These are phyloP conservation scores for Patella depressa DNA, from an alignment of 2,888 invertebrate species.

Conservation along the genomic window DNA sequence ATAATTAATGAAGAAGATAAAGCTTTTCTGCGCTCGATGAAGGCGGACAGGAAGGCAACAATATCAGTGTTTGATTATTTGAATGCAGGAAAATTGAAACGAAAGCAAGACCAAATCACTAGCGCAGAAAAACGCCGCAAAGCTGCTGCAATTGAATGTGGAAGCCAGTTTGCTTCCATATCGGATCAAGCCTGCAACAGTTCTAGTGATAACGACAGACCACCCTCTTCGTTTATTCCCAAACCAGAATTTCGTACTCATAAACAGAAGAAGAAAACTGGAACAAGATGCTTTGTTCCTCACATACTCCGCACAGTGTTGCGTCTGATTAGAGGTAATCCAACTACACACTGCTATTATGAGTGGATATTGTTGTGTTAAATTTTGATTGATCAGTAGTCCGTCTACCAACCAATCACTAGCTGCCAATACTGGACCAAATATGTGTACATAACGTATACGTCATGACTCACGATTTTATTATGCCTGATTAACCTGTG, in stretches of 20 bases:
- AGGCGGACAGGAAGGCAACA: background rate
- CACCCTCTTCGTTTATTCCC: background rate
- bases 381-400: too few species aligned
- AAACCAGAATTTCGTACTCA: background rate
- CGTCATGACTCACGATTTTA: too few species aligned
- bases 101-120: background rate
- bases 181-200: background rate
- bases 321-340: too few species aligned
- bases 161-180: background rate
- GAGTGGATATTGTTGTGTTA: too few species aligned
- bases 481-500: too few species aligned
- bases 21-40: background rate
- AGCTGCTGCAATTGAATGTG: background rate
- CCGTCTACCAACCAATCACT: too few species aligned
- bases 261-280: background rate
- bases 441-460: too few species aligned
- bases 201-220: background rate
- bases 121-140: background rate
- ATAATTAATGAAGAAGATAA: background rate
- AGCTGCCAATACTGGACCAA: too few species aligned
- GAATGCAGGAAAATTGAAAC: background rate
- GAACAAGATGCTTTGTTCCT: background rate
- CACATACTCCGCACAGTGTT: too few species aligned
- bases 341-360: too few species aligned
- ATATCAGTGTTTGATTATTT: background rate